A percentile compares a stretch with the other conserved stretches of the same genome.
phyloP scores from a whole-genome alignment of 2,113 vertebrate genomes.

The Daboia siamensis region DNA sequence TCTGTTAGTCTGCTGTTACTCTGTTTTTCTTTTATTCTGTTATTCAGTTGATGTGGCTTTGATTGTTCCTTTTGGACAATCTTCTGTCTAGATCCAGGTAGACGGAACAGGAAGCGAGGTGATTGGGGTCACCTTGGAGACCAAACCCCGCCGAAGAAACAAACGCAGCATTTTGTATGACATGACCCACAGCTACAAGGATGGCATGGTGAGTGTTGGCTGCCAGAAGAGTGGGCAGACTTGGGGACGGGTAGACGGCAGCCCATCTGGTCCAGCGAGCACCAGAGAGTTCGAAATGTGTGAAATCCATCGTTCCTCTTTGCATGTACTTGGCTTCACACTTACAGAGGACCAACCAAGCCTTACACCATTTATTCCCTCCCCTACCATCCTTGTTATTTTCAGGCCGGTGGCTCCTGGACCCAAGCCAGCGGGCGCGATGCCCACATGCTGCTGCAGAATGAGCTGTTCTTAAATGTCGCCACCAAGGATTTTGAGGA shows the following conservation, averaged over 20 bases:
- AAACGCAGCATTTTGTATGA: conserved; percentile 86
- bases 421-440: conserved; percentile 81
- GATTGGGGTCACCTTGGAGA: conserved; percentile 84
- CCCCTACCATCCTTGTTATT: background rate
- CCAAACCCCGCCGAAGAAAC: conserved; percentile 86
- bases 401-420: conserved; percentile 75
- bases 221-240: background rate
- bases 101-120: conserved; percentile 81
- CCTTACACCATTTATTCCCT: background rate
- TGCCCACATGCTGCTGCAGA: conserved; percentile 95
- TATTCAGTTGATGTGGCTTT: background rate
- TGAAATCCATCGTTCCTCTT: background rate
- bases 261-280: too few relatives aligned
- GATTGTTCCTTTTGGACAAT: rapidly evolving
- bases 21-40: background rate
- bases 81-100: conserved; percentile 80
- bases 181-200: conserved; percentile 72
- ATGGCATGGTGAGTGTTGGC: conserved; percentile 61
- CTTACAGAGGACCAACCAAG: background rate
- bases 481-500: conserved; percentile 85
- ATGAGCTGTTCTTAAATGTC: conserved; percentile 93
- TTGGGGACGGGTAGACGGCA: background rate
- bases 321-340: background rate
- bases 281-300: background rate
- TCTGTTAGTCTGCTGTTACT: background rate